phyloP scores from a whole-genome alignment of 2,113 vertebrate species.

The Cnemophilus loriae region DNA sequence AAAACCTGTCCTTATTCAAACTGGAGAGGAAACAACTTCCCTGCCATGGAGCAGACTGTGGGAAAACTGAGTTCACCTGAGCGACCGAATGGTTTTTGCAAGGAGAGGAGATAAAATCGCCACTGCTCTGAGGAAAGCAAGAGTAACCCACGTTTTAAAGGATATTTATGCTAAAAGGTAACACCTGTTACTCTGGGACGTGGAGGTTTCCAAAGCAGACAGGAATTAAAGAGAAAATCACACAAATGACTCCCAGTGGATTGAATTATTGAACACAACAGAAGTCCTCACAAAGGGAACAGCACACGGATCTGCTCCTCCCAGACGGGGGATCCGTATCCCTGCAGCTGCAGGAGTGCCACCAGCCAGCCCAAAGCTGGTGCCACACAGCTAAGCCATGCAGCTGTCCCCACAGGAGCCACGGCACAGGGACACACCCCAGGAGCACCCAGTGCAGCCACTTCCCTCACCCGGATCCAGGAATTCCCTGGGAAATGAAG shows the following conservation, averaged over 20 bases:
- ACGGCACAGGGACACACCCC: not conserved
- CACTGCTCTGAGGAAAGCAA: not conserved
- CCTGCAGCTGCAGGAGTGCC: not conserved
- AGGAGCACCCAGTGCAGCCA: not conserved
- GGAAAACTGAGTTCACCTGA: not conserved
- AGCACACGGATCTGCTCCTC: not conserved
- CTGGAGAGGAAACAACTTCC: not conserved
- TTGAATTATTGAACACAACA: not conserved
- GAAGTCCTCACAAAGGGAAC: not conserved
- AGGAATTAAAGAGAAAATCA: not conserved
- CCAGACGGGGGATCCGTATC: rapidly evolving
- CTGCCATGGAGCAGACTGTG: not conserved
- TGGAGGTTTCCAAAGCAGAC: not conserved
- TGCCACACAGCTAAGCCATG: not conserved
- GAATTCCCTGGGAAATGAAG: not conserved
- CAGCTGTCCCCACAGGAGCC: not conserved
- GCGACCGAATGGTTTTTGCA: rapidly evolving
- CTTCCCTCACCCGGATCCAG: not conserved
- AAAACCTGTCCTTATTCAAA: not conserved
- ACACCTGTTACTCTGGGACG: not conserved
- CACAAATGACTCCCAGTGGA: not conserved
- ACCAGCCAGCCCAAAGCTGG: not conserved
- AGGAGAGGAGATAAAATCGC: not conserved
- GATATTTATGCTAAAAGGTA: not conserved
- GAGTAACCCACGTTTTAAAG: not conserved